Evolutionary conservation across 2,113 vertebrate species (phyloP).

Genomic region (Menidia beryllina): DNA sequence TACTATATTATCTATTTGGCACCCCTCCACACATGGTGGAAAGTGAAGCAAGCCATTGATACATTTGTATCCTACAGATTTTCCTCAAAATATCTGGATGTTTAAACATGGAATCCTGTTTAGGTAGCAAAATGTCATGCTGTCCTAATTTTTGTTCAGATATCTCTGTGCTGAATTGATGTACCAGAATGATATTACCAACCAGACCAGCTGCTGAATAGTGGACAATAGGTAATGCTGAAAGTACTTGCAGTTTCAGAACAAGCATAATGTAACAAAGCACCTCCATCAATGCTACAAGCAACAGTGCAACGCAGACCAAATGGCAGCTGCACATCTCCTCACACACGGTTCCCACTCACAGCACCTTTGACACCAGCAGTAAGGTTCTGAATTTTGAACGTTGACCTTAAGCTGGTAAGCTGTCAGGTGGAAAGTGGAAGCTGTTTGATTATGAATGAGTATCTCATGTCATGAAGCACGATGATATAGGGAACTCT

Average conservation of each 20-base stretch:
- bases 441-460: conserved; percentile 42
- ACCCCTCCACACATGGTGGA: conserved; percentile 22
- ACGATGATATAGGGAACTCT: neutral
- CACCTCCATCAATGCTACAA: conserved; percentile 3
- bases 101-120: conserved; percentile 23
- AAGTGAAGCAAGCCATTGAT: conserved; percentile 13
- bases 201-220: conserved; percentile 53
- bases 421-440: conserved; percentile 28
- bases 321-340: conserved; percentile 3
- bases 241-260: conserved; percentile 41
- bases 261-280: conserved; percentile 53
- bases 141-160: conserved; percentile 9
- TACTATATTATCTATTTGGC: conserved; percentile 56
- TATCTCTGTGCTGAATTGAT: conserved; percentile 34
- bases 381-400: conserved; percentile 22
- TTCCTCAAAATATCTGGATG: conserved; percentile 21
- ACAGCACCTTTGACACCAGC: neutral
- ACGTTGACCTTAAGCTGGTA: conserved; percentile 36
- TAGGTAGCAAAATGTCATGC: conserved; percentile 27
- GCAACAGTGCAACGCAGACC: neutral
- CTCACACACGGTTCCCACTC: conserved; percentile 7
- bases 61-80: conserved; percentile 9
- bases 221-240: conserved; percentile 47
- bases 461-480: conserved; percentile 31
- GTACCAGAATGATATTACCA: conserved; percentile 26